Evolutionary conservation across 2,113 vertebrate species (phyloP), one percentile per base, ranked within the genome.

Genomic region (Crotalus horridus): DNA sequence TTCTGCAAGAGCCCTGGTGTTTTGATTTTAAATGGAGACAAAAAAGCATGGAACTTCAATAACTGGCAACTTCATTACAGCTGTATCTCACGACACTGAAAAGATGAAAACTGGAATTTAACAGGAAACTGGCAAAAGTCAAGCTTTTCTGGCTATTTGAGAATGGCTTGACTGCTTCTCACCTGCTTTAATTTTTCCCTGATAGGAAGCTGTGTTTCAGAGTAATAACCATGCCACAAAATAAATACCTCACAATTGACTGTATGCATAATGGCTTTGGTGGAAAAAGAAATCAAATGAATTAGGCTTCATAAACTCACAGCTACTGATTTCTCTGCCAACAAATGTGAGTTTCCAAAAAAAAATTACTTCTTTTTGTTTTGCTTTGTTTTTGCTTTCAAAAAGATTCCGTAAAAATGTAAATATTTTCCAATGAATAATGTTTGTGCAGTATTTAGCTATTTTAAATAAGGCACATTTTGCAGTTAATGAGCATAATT

Each of bases 161-260:
- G 94, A 96, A 95, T 93, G 74, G 90, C 91, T 94, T 95, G 93
- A 96, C 96, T 96, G 94, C 92, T 92, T 93, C 93, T 97, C 92
- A 94, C 95, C 91, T 95, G 94, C 29, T 94, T 96, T 96, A 95
- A 92, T 95, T 96, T 97, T 95, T 94, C 95, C 92, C 95, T 95
- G 96, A 96, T 96, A 95, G 96, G 91, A 96, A 95, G 89, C 93
- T 92, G 93, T 95, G 92, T 94, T 95, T 94, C 90, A 95, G 96
- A 97, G 93, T 93, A 96, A 95, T 93, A 96, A 97, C 94, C 61
- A 61, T 93, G 48, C 64, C 90, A 94, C 46, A 89, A 96, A 96
- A 96, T 96, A 93, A 97, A 94, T 91, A 39, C 87, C 85, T 92
- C 95, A 91, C 93, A 94, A 96, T 96, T 96, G 94, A 93, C 95